phyloP scores from a whole-genome alignment of 2,888 invertebrate genomes.

The Gortyna flavago region DNA sequence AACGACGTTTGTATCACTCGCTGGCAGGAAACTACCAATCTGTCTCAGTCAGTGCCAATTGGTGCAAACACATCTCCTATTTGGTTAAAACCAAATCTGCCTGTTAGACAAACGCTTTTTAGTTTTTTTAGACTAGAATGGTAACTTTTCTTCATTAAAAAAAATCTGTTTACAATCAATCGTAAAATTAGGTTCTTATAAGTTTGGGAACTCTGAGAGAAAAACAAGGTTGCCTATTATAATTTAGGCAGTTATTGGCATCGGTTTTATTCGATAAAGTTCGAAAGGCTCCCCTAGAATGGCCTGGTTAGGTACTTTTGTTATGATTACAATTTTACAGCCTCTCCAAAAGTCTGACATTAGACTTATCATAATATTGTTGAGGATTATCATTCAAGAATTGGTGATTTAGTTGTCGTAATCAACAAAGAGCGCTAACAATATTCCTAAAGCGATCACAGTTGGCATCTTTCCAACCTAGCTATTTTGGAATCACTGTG shows the following conservation, averaged over 20 bases:
- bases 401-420: constrained; percentile 13
- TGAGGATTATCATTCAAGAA: constrained; percentile 12
- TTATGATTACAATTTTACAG: constrained; percentile 38
- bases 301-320: constrained; percentile 26
- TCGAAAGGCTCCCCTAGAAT: constrained; percentile 23
- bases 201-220: constrained; percentile 33
- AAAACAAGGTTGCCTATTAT: constrained; percentile 50
- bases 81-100: constrained; percentile 54
- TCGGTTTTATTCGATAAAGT: constrained; percentile 50
- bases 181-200: constrained; percentile 40
- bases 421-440: constrained; percentile 38
- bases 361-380: constrained; percentile 16
- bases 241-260: constrained; percentile 52
- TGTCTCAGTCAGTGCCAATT: constrained; percentile 82
- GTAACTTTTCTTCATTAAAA: constrained; percentile 8
- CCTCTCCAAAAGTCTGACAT: constrained; percentile 2
- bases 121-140: neutral
- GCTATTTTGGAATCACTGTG: constrained; percentile 31
- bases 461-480: constrained; percentile 46
- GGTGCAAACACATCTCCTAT: constrained; percentile 74
- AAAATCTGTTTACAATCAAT: constrained; percentile 44
- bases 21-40: constrained; percentile 84
- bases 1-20: constrained; percentile 82
- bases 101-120: constrained; percentile 30
- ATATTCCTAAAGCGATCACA: constrained; percentile 25